Evolutionary conservation across 1,140 invertebrate species (phyloP), one percentile per base, ranked within the genome.

Genomic region (Solen grandis): DNA sequence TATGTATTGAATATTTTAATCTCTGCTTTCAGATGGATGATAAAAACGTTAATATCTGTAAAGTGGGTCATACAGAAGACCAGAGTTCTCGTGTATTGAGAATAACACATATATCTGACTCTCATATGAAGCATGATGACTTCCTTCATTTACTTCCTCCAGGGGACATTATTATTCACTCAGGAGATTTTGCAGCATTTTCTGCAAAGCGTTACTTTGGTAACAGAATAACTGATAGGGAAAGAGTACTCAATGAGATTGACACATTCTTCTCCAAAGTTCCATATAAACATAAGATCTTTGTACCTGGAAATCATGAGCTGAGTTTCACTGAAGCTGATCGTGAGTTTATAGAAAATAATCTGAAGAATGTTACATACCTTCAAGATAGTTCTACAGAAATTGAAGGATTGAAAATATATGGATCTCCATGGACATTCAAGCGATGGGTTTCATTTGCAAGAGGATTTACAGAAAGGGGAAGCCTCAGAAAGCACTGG

Each of bases 261-360:
- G 63, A 79, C 27, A 59, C n/a, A 8, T 79, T 69, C 31, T 79
- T 79, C 29, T n/a, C 33, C 1, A 69, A 60, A 31, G 29, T 79
- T 52, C 25, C 50, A 41, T 60, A 60, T 33, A 79, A 59, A 41
- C 76, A 79, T 22, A 79, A 70, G 36, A 29, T 79, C 10, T 59
- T 79, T 36, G 76, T 79, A 25, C 35, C 76, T 33, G 76, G 76
- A 19, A 79, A 79, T 70, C 76, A 79, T 69, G 76, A 79, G 27
- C 5, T 79, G 55, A 68, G 76, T 62, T 68, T 69, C 35, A 33
- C 14, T 33, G 19, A 14, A 38, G 1, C 38, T 14, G 16, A 59
- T 36, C 41, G 19, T 38, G 1, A 50, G 2, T 46, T 29, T 31
- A 14, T 79, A 33, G 55, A 69, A 27, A 25, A 41, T 19, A 22